Conservation (phyloP, 1,140 invertebrate genomes). For the Neuroterus valhalla region DNA sequence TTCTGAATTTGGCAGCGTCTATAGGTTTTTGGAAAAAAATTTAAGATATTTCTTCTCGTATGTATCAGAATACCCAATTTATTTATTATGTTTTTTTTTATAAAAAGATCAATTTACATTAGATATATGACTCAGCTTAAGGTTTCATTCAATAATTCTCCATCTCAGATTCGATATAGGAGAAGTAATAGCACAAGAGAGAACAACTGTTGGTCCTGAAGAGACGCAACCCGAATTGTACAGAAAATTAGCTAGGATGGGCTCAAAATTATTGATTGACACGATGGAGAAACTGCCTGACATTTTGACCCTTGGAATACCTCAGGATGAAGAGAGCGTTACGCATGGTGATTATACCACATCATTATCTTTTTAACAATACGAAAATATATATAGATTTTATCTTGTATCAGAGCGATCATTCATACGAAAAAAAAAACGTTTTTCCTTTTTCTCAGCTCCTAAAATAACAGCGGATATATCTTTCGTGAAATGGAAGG, state of each 20-base stretch:
- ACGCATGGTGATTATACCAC: conserved; percentile 79
- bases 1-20: too few species aligned
- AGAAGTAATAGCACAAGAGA: conserved; percentile 83
- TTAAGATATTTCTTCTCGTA: too few species aligned
- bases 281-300: conserved; percentile 79
- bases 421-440: conserved; percentile 9
- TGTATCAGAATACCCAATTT: too few species aligned
- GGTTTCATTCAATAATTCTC: neutral
- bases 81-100: too few species aligned
- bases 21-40: too few species aligned
- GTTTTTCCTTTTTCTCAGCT: conserved; percentile 75
- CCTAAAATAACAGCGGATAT: conserved; percentile 80
- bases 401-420: conserved; percentile 15
- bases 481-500: conserved; percentile 79
- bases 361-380: conserved; percentile 18
- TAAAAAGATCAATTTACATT: too few species aligned
- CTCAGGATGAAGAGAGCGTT: conserved; percentile 78
- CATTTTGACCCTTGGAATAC: conserved; percentile 75
- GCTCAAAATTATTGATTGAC: conserved; percentile 81
- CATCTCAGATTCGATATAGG: conserved; percentile 87
- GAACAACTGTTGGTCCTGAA: conserved; percentile 78
- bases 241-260: conserved; percentile 79
- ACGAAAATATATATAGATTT: too few species aligned
- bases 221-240: conserved; percentile 82
- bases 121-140: too few species aligned